Base-by-base conservation (phyloP, 2,888 invertebrate genomes). In the Reticulitermes lucifugus region DNA sequence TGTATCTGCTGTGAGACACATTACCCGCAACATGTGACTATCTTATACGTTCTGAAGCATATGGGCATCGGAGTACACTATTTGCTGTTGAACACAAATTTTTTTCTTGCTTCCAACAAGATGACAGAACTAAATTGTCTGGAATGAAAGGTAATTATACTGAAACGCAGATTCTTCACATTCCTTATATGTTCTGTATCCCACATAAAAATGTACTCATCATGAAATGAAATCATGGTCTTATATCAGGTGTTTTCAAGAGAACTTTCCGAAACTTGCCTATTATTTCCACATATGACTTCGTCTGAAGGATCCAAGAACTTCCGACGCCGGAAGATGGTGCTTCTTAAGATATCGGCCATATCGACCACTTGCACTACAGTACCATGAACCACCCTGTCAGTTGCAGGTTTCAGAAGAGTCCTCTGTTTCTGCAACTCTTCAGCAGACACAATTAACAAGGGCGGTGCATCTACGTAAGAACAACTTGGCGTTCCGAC, bases 231-330 rank as follows among this genome's bases (percentile, higher is more conserved):
- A 5, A 55, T 55, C 14, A 55, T 4, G 4, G 18, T 2, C 14
- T 55, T 14, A 18, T 55, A 55, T 18, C 55, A 55, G 25, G 14
- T 6, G 9, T n/a, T n/a, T 77, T 80, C 79, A 70, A 71, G 59
- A n/a, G 86, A 86, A 84, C 86, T 85, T 60, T 86, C 85, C 25
- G 86, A 83, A 22, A 85, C 55, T 6, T 83, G 85, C 51, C 85
- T 82, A 22, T 77, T 85, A 41, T 84, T 83, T 10, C 46, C 51
- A 75, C 84, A 85, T 7, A 65, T 21, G 10, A 46, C 46, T 55
- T 86, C 86, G 12, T 86, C 86, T 25, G 59, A 21, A 1, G 86
- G 85, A 22, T 43, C 83, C 18, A 85, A 75, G 22, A 75, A 79
- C 14, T 80, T 85, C 71, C 85, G 81, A 22, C 86, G 35, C 41